Conservation (phyloP, 2,888 invertebrate genomes). For the Rugalucina vietnamica region DNA sequence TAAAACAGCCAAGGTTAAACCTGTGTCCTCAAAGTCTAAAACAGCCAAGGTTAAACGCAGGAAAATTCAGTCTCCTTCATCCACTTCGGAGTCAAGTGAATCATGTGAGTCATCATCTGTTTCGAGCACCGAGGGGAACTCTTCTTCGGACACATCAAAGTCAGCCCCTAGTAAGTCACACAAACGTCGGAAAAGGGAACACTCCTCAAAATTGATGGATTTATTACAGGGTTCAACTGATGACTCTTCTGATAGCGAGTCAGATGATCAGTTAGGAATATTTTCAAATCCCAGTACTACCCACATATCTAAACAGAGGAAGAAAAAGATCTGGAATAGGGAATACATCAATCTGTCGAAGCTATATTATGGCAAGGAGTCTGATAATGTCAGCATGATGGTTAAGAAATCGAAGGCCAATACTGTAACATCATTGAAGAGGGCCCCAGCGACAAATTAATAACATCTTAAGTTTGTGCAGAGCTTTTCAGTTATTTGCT, state of each 20-base stretch:
- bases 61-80: background rate
- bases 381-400: background rate
- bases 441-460: background rate
- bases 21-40: too few relatives aligned
- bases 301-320: background rate
- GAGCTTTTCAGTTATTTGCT: conserved; percentile 25
- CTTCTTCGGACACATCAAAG: background rate
- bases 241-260: background rate
- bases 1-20: too few relatives aligned
- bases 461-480: conserved; percentile 12
- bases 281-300: background rate
- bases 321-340: conserved; percentile 4
- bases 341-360: conserved; percentile 1
- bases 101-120: too few relatives aligned
- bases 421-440: background rate
- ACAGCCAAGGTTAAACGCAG: background rate
- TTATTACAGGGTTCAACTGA: background rate
- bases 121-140: background rate
- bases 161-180: background rate
- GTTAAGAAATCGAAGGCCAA: background rate
- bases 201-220: background rate
- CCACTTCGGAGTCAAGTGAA: background rate
- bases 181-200: background rate
- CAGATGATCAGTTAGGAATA: background rate
- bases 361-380: background rate